A percentile compares a stretch with the other conserved stretches of the same genome.
Conservation (phyloP, 2,888 invertebrate genomes). For the Melanargia galathea region DNA sequence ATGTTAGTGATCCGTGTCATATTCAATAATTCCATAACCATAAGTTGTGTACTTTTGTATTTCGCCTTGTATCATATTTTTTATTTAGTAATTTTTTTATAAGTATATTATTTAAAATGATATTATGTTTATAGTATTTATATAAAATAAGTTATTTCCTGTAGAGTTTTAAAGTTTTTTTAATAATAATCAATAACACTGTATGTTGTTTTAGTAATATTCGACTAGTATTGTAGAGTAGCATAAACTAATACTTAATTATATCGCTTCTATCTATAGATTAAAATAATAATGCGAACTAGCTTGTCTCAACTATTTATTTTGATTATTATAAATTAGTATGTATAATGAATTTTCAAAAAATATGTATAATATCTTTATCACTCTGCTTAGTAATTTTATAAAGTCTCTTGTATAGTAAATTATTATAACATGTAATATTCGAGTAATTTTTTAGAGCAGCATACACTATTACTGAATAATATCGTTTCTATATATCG, state of each 20-base stretch:
- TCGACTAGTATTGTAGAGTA: constrained; percentile 12
- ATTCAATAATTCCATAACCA: constrained; percentile 1
- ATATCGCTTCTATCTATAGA: background rate
- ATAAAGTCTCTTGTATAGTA: constrained; percentile 39
- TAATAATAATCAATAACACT: background rate
- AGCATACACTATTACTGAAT: constrained; percentile 10
- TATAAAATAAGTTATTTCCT: constrained; percentile 1
- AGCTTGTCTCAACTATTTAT: constrained; percentile 13
- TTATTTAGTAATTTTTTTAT: background rate
- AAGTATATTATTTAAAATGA: constrained; percentile 7
- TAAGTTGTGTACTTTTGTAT: constrained; percentile 4
- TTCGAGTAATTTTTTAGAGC: constrained; percentile 6
- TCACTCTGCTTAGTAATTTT: constrained; percentile 37
- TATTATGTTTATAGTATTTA: constrained; percentile 14
- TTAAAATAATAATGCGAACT: constrained; percentile 12
- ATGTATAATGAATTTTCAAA: constrained; percentile 28
- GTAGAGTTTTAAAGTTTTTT: constrained; percentile 13
- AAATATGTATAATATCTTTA: constrained; percentile 30
- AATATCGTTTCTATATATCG: constrained; percentile 1
- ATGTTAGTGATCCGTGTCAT: background rate
- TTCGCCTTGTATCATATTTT: background rate
- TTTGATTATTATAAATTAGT: constrained; percentile 7
- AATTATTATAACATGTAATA: constrained; percentile 30
- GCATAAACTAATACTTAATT: constrained; percentile 3
- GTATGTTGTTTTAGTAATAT: background rate